These are phyloP conservation scores for Gambelia wislizenii DNA, from an alignment of 2,797 vertebrate genomes.

Conservation along the genomic window DNA sequence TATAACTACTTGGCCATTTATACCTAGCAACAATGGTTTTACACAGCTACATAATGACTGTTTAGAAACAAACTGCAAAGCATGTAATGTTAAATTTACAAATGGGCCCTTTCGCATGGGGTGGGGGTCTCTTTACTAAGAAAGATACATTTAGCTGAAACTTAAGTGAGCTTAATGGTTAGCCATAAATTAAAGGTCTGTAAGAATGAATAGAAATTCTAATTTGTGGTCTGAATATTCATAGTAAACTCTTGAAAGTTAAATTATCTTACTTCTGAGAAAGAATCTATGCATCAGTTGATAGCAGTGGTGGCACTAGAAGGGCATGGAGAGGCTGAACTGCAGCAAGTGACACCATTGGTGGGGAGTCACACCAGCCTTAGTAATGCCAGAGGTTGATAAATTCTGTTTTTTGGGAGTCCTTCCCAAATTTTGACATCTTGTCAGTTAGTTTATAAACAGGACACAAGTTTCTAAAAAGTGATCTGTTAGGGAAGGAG, in stretches of 20 bases:
- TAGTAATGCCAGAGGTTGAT: too few relatives aligned
- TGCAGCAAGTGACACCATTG: too few relatives aligned
- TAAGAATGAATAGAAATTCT: slow-evolving; percentile 28
- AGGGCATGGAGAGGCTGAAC: too few relatives aligned
- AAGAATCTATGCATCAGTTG: slow-evolving; percentile 1
- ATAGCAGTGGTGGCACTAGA: too few relatives aligned
- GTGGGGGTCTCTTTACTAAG: slow-evolving; percentile 43
- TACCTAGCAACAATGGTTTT: slow-evolving; percentile 63
- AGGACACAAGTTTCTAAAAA: background rate
- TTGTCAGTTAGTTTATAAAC: background rate
- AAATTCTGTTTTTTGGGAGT: too few relatives aligned
- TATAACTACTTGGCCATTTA: slow-evolving; percentile 65
- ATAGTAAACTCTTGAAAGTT: slow-evolving; percentile 19
- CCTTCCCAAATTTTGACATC: slow-evolving; percentile 32
- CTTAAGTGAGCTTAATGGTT: slow-evolving; percentile 46
- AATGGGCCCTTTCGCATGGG: slow-evolving; percentile 19
- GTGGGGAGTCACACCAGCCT: too few relatives aligned
- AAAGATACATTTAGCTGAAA: slow-evolving; percentile 23
- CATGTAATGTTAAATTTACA: slow-evolving; percentile 52
- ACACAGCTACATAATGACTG: slow-evolving; percentile 57
- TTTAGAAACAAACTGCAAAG: slow-evolving; percentile 54
- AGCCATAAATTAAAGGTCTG: slow-evolving; percentile 46
- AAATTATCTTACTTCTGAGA: slow-evolving; percentile 37
- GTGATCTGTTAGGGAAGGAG: background rate
- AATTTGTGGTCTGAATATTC: background rate